Base-by-base conservation (phyloP, 2,797 vertebrate genomes). In the Enteromius unitaeniatus region DNA sequence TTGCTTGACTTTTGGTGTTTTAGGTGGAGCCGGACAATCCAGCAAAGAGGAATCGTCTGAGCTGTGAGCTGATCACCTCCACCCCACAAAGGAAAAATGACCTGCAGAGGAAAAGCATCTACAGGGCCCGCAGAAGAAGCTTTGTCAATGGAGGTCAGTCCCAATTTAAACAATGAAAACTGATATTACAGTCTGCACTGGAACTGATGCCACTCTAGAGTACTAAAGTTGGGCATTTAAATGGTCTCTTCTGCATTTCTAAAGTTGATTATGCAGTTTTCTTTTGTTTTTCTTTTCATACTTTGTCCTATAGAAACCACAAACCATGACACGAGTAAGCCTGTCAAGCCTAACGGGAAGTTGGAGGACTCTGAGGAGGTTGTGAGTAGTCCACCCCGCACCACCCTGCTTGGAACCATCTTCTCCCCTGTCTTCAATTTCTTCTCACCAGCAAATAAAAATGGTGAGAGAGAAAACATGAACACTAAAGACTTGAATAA, bases 361-460 rank as follows among this genome's bases (percentile, higher is more conserved):
- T 89, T 98, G 91, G 97, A 98, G 89, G 96, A 97, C 90, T 94
- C 93, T 6, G 93, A 95, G 55, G 88, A 95, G 79, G 88, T 95
- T 47, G 6, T 89, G 45, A 92, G 91, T 89, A 99, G 97, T 86
- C 97, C 98, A 65, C 96, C 97, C 21, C 96, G 98, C 88, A 98
- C 97, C 75, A 97, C 97, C 0, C 94, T 99, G 87, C 94, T 99
- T 89, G 98, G 98, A 88, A 99, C 98, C 89, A 99, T 99, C 93
- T 99, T 99, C 94, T 99, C 98, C 86, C 98, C 98, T 0, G 98
- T 99, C 88, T 99, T 99, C 93, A 99, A 98, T 93, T 99, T 99
- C 91, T 99, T 99, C 93, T 99, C 98, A 95, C 96, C 97, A 95
- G 95, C 98, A 94, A 96, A 95, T 93, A 99, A 99, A 96, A 99